These are phyloP conservation scores for Pollenia griseotomentosa DNA, from an alignment of 2,888 invertebrate genomes.

Conservation along the genomic window DNA sequence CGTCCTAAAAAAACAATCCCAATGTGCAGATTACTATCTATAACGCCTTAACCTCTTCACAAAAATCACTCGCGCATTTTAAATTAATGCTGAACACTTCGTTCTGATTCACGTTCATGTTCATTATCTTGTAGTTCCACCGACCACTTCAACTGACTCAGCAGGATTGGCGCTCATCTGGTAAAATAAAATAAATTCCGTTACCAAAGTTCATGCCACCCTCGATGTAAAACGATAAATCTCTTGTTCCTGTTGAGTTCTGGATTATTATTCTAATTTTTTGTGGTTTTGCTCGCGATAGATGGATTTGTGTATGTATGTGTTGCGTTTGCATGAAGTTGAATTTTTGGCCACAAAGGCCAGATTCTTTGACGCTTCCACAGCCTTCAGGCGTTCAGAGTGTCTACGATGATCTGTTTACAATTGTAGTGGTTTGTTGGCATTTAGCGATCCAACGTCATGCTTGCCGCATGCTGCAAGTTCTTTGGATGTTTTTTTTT, in stretches of 20 bases:
- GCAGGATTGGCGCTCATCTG: conserved; percentile 74
- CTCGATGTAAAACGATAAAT: conserved; percentile 81
- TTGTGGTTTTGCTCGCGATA: not conserved
- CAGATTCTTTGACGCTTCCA: conserved; percentile 54
- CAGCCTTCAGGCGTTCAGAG: conserved; percentile 10
- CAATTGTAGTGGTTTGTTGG: conserved; percentile 63
- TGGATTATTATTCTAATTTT: conserved; percentile 17
- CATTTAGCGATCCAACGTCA: conserved; percentile 47
- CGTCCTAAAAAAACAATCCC: conserved; percentile 52
- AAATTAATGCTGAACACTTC: not conserved
- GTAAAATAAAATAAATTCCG: conserved; percentile 53
- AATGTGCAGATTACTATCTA: conserved; percentile 1
- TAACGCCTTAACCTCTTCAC: conserved; percentile 11
- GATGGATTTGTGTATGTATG: not conserved
- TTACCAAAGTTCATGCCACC: conserved; percentile 78
- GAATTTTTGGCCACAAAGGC: conserved; percentile 67
- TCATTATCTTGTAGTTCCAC: conserved; percentile 29
- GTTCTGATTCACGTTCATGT: conserved; percentile 15
- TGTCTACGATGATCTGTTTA: conserved; percentile 62
- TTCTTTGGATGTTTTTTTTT: conserved; percentile 10
- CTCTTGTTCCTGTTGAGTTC: conserved; percentile 77
- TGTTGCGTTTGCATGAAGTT: conserved; percentile 17
- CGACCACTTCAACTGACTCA: conserved; percentile 68
- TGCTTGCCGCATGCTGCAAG: conserved; percentile 29
- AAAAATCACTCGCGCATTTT: not conserved